Base-by-base conservation (phyloP, 1,140 invertebrate genomes). In the Globodera ellingtonae region DNA sequence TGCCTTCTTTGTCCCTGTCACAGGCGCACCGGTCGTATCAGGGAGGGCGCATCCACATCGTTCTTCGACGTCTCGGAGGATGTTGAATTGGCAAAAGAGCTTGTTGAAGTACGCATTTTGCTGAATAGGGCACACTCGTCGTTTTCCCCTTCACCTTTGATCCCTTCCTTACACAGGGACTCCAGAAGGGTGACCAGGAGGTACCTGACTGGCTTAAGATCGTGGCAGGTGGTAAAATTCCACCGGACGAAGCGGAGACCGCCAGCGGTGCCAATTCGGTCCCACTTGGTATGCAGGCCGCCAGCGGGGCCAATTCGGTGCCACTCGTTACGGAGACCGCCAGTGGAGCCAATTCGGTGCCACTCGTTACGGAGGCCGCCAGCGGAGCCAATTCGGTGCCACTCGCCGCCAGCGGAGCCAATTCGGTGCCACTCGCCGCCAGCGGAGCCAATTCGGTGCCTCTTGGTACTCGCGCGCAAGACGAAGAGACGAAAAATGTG, bases 21-120 rank as follows among this genome's bases (percentile, higher is more conserved):
- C 18, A 62, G 56, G 56, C 91, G 95, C 81, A 96, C 95, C 0
- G 95, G 95, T 3, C 91, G 84, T n/a, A n/a, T 87, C 6, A 47
- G 72, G 7, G 74, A 84, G 67, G 84, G 84, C 5, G 59, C 73
- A 21, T 77, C 84, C 1, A 86, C 85, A 10, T 72, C 59, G 10
- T 86, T 87, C 18, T 85, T 87, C 50, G 85, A 85, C 13, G 79
- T 84, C 13, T 2, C 24, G 6, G 81, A 66, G 15, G 82, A 83
- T 62, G 56, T 69, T 59, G 75, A 79, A 24, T 15, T 83, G 21
- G 82, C 83, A 13, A 47, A 77, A 15, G 21, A 62, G 0, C 35
- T 84, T 10, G 78, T 84, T 21, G 65, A 86, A 47, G 83, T 86
- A 24, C 6, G 35, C n/a, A 18, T 81, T 73, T 21, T 48, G 24